Percentiles rank a stretch among this genome's conserved stretches.
These are phyloP conservation scores for Euglossa dilemma DNA, from an alignment of 1,140 invertebrate genomes.

Conservation along the genomic window DNA sequence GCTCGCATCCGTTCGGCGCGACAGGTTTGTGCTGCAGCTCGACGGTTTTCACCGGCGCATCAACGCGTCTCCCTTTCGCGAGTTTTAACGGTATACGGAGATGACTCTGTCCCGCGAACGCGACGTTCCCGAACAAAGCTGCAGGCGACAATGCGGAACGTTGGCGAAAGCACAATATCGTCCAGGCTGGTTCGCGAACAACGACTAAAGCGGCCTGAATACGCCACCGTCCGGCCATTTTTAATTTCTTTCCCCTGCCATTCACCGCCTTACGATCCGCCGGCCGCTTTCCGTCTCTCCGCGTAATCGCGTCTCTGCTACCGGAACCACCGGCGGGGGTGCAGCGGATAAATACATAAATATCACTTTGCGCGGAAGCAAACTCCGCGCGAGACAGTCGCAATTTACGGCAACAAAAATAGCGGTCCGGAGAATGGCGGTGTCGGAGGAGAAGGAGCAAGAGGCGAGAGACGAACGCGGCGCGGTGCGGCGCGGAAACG, in stretches of 20 bases:
- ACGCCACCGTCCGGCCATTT: not conserved
- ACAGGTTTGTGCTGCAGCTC: not conserved
- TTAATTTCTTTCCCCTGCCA: not conserved
- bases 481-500: slow-evolving; percentile 8
- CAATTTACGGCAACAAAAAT: slow-evolving; percentile 7
- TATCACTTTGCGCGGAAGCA: not conserved
- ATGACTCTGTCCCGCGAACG: slow-evolving; percentile 28
- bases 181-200: not conserved
- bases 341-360: slow-evolving; percentile 2
- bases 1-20: slow-evolving; percentile 1
- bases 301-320: not conserved
- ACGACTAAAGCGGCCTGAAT: not conserved
- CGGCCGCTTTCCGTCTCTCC: not conserved
- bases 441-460: too few species aligned
- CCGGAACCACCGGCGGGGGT: not conserved
- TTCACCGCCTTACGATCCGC: not conserved
- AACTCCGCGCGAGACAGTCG: not conserved
- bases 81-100: slow-evolving; percentile 32
- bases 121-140: slow-evolving; percentile 47
- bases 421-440: not conserved
- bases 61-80: not conserved
- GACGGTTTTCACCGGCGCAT: not conserved
- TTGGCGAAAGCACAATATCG: slow-evolving; percentile 38
- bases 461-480: not conserved
- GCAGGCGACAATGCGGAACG: slow-evolving; percentile 49